Percentiles rank a stretch among this genome's conserved stretches.
Evolutionary conservation across 2,113 vertebrate species (phyloP).

Genomic region (Anolis carolinensis): DNA sequence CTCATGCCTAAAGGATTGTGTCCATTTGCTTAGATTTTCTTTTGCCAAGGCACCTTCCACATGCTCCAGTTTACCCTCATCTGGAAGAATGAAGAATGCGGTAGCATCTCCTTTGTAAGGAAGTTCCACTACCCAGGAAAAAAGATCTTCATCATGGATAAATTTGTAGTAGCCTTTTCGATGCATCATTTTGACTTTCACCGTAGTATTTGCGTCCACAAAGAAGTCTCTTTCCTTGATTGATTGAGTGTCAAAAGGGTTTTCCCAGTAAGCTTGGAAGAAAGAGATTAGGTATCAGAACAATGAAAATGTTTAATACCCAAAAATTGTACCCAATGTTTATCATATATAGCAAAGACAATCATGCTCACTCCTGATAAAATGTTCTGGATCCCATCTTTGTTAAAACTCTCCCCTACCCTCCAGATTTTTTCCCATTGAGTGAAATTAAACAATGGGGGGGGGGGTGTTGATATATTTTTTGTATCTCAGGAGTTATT

Average conservation of each 20-base stretch:
- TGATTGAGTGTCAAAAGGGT: conserved; percentile 73
- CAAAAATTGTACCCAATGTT: not conserved
- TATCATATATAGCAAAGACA: not conserved
- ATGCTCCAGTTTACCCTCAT: conserved; percentile 73
- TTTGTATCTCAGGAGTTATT: too few species aligned
- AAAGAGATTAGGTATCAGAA: conserved; percentile 35
- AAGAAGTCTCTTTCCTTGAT: conserved; percentile 71
- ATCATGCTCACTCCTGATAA: not conserved
- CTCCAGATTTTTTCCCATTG: too few species aligned
- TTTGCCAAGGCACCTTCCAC: conserved; percentile 69
- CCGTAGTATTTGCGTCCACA: conserved; percentile 37
- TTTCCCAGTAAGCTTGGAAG: conserved; percentile 79
- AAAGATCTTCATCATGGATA: conserved; percentile 57
- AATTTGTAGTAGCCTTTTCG: conserved; percentile 45
- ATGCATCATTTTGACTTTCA: conserved; percentile 60
- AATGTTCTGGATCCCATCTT: not conserved
- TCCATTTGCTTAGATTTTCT: conserved; percentile 40
- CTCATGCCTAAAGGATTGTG: conserved; percentile 18
- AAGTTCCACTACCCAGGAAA: conserved; percentile 74
- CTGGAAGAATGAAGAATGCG: conserved; percentile 80
- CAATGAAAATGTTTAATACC: not conserved
- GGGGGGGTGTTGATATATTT: too few species aligned
- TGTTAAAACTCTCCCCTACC: not conserved
- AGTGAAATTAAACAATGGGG: too few species aligned
- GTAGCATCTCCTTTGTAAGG: conserved; percentile 81